Percentiles rank a stretch among this genome's conserved stretches.
phyloP scores from a whole-genome alignment of 2,113 vertebrate species.

The Seriola rivoliana region DNA sequence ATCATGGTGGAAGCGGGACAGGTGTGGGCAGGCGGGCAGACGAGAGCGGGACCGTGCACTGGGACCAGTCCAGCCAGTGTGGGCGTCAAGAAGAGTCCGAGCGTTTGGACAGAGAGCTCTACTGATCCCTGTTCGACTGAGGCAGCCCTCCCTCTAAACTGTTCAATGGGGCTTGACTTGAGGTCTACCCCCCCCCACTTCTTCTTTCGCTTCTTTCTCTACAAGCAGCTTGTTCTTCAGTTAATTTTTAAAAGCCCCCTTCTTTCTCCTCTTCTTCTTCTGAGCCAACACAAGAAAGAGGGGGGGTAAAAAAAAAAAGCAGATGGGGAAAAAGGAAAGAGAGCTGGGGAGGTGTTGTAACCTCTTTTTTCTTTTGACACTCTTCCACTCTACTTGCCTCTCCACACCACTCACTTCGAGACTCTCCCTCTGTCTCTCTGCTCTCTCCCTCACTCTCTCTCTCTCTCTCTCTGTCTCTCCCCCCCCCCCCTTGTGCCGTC shows the following conservation, averaged over 20 bases:
- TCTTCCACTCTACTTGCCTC: constrained; percentile 77
- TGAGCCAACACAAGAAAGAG: constrained; percentile 58
- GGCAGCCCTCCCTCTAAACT: constrained; percentile 71
- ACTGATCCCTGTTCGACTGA: constrained; percentile 71
- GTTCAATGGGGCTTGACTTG: constrained; percentile 71
- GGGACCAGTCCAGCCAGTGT: constrained; percentile 72
- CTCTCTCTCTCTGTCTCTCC: constrained; percentile 43
- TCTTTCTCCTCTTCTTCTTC: constrained; percentile 58
- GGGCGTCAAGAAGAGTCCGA: constrained; percentile 62
- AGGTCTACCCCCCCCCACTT: constrained; percentile 34
- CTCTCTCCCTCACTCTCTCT: constrained; percentile 20
- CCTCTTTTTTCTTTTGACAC: constrained; percentile 81
- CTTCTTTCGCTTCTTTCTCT: constrained; percentile 30
- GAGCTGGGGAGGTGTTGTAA: constrained; percentile 73
- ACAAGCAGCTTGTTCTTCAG: constrained; percentile 58
- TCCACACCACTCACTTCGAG: constrained; percentile 76
- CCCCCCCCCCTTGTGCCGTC: constrained; percentile 57
- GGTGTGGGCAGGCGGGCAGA: constrained; percentile 56
- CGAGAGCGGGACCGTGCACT: constrained; percentile 51
- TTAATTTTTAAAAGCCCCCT: constrained; percentile 58
- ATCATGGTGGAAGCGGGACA: constrained; percentile 80
- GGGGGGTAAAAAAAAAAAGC: constrained; percentile 22
- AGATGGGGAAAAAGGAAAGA: constrained; percentile 51
- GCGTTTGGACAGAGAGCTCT: constrained; percentile 57
- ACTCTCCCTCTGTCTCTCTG: constrained; percentile 54